Evolutionary conservation across 2,113 vertebrate species (phyloP).

Genomic region (Cynopterus brachyotis): DNA sequence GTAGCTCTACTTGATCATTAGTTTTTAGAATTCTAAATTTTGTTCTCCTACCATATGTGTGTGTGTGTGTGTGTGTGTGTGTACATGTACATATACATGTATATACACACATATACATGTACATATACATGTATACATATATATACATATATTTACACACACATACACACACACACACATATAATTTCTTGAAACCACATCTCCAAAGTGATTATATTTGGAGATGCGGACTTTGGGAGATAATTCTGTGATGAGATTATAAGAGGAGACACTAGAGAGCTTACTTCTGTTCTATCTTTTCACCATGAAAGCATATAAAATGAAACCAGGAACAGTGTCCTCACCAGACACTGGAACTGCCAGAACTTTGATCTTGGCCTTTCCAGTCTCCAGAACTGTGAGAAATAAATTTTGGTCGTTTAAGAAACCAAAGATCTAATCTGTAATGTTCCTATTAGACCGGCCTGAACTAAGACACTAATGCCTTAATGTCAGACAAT

Average conservation of each 20-base stretch:
- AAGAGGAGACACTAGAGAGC: background rate
- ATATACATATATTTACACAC: too few species aligned
- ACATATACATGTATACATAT: too few species aligned
- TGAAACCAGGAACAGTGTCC: background rate
- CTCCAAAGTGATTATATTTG: background rate
- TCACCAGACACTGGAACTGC: background rate
- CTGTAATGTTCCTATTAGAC: background rate
- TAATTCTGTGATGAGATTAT: background rate
- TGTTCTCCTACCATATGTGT: too few species aligned
- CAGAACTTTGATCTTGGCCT: background rate
- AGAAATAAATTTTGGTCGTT: background rate
- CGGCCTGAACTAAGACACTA: background rate
- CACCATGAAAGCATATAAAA: background rate
- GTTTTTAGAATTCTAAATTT: background rate
- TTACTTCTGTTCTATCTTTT: background rate
- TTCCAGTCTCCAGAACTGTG: background rate
- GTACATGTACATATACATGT: too few species aligned
- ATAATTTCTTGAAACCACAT: background rate
- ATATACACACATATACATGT: too few species aligned
- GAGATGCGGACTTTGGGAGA: background rate
- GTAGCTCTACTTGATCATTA: background rate
- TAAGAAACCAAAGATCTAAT: background rate
- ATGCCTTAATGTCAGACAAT: background rate
- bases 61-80: fast-evolving
- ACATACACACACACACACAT: too few species aligned